Percentiles rank a stretch among this genome's conserved stretches.
Conservation (phyloP, 1,140 invertebrate genomes). For the Drosophila littoralis region DNA sequence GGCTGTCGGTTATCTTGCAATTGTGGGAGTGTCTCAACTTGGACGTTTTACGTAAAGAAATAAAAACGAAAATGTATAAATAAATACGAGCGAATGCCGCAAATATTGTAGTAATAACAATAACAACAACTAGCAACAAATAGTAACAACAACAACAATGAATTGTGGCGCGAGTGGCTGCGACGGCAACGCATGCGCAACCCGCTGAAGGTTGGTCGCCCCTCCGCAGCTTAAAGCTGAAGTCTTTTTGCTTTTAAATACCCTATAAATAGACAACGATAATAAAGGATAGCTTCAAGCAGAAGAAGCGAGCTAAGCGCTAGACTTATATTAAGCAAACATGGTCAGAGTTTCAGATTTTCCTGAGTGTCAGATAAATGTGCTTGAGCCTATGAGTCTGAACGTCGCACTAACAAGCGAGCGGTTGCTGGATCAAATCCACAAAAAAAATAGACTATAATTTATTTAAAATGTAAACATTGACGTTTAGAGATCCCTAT, state of each 20-base stretch:
- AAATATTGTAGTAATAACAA: conserved; percentile 79
- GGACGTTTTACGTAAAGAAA: conserved; percentile 80
- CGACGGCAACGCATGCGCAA: conserved; percentile 52
- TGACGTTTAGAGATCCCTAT: too few species aligned
- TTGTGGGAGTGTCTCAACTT: conserved; percentile 82
- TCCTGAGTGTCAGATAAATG: too few species aligned
- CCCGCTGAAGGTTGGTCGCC: conserved; percentile 69
- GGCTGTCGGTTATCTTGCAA: conserved; percentile 70
- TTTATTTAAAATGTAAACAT: too few species aligned
- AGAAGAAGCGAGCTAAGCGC: neutral
- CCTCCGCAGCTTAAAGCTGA: conserved; percentile 16
- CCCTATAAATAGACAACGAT: conserved; percentile 3
- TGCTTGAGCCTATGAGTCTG: too few species aligned
- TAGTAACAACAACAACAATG: conserved; percentile 13
- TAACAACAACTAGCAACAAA: conserved; percentile 21
- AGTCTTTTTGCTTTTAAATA: conserved; percentile 24
- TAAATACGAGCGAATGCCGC: conserved; percentile 74
- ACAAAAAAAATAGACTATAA: too few species aligned
- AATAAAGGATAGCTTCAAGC: neutral
- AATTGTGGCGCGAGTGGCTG: conserved; percentile 15
- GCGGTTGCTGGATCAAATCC: too few species aligned
- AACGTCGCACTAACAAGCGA: too few species aligned
- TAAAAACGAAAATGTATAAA: conserved; percentile 68
- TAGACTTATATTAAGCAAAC: too few species aligned
- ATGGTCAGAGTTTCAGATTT: too few species aligned